phyloP scores from a whole-genome alignment of 1,140 invertebrate genomes.

The Drosophila ironensis region DNA sequence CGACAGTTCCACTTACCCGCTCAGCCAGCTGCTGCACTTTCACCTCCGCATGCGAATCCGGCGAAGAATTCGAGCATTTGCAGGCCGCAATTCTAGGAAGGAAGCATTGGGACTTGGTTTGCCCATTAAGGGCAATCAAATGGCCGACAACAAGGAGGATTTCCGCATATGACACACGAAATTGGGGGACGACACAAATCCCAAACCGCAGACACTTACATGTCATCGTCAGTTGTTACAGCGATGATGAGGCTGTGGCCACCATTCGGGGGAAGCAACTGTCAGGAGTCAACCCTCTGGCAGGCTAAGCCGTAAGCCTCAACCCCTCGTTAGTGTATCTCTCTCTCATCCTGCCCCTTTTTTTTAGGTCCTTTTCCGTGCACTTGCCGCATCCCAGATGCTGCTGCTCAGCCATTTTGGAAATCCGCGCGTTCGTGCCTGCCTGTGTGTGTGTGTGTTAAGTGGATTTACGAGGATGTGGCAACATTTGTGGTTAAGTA shows the following conservation, averaged over 20 bases:
- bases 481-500: slow-evolving; percentile 78
- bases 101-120: slow-evolving; percentile 31
- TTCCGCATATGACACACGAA: slow-evolving; percentile 23
- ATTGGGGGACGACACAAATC: slow-evolving; percentile 44
- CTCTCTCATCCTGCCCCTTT: slow-evolving; percentile 16
- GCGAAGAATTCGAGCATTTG: slow-evolving; percentile 21
- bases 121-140: slow-evolving; percentile 65
- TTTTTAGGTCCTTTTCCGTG: no score
- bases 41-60: slow-evolving; percentile 37
- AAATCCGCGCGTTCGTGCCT: no score
- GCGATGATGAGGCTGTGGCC: background rate
- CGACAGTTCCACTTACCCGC: slow-evolving; percentile 48
- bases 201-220: slow-evolving; percentile 52
- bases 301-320: slow-evolving; percentile 27
- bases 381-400: slow-evolving; percentile 68
- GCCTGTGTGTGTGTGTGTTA: slow-evolving; percentile 21
- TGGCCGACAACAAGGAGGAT: slow-evolving; percentile 28
- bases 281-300: slow-evolving; percentile 36
- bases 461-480: slow-evolving; percentile 75
- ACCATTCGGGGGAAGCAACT: slow-evolving; percentile 10
- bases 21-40: slow-evolving; percentile 71
- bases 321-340: slow-evolving; percentile 68
- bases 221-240: slow-evolving; percentile 62
- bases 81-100: slow-evolving; percentile 57
- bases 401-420: slow-evolving; percentile 45